Base-by-base conservation (phyloP, 2,113 vertebrate species). In the Rhinoptilus africanus region DNA sequence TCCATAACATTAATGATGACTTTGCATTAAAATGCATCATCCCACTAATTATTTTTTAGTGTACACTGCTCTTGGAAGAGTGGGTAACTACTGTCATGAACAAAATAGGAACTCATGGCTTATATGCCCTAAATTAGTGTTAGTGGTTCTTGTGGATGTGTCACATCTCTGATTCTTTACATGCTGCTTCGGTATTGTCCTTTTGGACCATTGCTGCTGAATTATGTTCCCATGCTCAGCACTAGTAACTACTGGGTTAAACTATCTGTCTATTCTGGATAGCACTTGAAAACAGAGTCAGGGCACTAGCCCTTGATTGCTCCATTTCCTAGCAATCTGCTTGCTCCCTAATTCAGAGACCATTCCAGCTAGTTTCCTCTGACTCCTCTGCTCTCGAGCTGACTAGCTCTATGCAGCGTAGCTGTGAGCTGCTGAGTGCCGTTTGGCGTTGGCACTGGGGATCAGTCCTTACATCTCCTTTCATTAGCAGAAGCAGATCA, bases 361-460 rank as follows among this genome's bases (percentile, higher is more conserved):
- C 28, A 2, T 63, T 79, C 30, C 27, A 20, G 74, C 18, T 0
- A 5, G 47, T 32, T 93, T 79, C 41, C 51, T 41, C 12, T 41
- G 83, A 21, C 56, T n/a, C 23, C 66, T 62, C 23, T 0, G 0
- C 56, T 81, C 48, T n/a, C 0, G 0, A 59, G 43, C 54, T 0
- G 3, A 12, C 12, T 3, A 18, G 50, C 28, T 66, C 22, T 19
- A 10, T 1, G 0, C 28, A 13, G 82, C 0, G 0, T 2, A 10
- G 37, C 35, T 5, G 10, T 26, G 80, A 57, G 79, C 63, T 77
- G 59, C 60, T 16, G 37, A 53, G 63, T 6, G 51, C 76, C 0
- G 0, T 41, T 34, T 5, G 8, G 41, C 37, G 6, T 6, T 13
- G 56, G 66, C 86, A 27, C 60, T 0, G 0, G 41, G 48, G 22